Percentiles rank a stretch among this genome's conserved stretches.
phyloP scores from a whole-genome alignment of 1,140 invertebrate genomes.

The Formica selysi region DNA sequence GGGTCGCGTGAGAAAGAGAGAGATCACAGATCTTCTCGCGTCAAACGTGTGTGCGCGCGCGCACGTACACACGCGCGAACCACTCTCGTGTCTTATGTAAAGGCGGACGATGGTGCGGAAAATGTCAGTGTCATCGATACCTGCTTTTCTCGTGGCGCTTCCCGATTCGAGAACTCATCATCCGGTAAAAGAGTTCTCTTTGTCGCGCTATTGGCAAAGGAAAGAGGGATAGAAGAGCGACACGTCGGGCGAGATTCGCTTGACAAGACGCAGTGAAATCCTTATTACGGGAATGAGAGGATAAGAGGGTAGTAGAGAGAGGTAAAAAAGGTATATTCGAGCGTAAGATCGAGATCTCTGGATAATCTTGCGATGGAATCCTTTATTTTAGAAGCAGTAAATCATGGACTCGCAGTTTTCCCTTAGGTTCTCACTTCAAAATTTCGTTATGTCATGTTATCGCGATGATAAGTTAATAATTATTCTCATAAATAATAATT shows the following conservation, averaged over 20 bases:
- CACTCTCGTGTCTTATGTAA: background rate
- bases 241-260: conserved; percentile 28
- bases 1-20: conserved; percentile 12
- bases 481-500: background rate
- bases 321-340: conserved; percentile 29
- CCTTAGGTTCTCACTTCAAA: background rate
- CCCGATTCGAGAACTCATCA: conserved; percentile 1
- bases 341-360: background rate
- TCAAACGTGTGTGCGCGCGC: background rate
- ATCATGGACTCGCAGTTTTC: background rate
- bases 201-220: conserved; percentile 41
- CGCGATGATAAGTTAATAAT: background rate
- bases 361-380: conserved; percentile 17
- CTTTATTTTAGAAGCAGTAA: background rate
- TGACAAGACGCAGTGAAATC: conserved; percentile 28
- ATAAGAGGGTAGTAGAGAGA: conserved; percentile 13
- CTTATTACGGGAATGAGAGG: conserved; percentile 49
- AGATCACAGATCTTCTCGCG: conserved; percentile 50
- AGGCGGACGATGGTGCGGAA: conserved; percentile 10
- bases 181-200: conserved; percentile 22
- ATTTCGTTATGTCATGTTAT: background rate
- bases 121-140: conserved; percentile 61
- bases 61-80: background rate
- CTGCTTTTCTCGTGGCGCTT: conserved; percentile 45
- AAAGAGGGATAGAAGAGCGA: background rate